Base-by-base conservation (phyloP, 1,140 invertebrate species). In the Mya arenaria region DNA sequence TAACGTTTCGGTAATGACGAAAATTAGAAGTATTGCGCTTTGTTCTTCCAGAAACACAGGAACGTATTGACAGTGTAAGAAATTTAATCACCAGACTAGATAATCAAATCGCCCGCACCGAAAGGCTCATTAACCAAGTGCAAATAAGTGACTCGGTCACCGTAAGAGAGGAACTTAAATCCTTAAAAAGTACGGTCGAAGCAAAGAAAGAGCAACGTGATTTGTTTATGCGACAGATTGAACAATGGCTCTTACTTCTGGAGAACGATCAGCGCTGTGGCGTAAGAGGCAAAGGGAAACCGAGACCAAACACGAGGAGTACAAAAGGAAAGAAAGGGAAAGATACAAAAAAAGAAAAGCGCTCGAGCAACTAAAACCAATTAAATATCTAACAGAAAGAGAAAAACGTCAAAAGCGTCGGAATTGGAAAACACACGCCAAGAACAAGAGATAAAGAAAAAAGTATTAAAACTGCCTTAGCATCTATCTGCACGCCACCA, bases 241-340 rank as follows among this genome's bases (percentile, higher is more conserved):
- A n/a, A n/a, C n/a, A 41, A 63, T 75, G 73, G 73, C 28, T 28
- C 60, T 44, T 28, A 44, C 58, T 30, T 63, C 36, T 32, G 41
- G 41, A 63, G 73, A 63, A 32, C 34, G 58, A 30, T 23, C 41
- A 28, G 73, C 73, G 1, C 25, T 75, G 17, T 75, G 73, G 58
- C 5, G 73, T 34, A 25, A 63, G 36, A 25, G 52, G 30, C 71
- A 56, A 37, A n/a, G 73, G 15, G 36, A 74, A 66, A 23, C 60
- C 23, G 36, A 55, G 1, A 1, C 19, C 23, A 74, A 39, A 41
- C 72, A 74, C n/a, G 72, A 60, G n/a, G 34, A 60, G 23, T 74
- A 74, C 34, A 74, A 74, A 25, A 23, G n/a, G 41, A 74, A 41
- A 28, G 72, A 74, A 41, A 56, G 34, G n/a, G 55, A 74, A 34